Evolutionary conservation across 2,113 vertebrate species (phyloP), one percentile per base, ranked within the genome.

Genomic region (Tachycineta bicolor): DNA sequence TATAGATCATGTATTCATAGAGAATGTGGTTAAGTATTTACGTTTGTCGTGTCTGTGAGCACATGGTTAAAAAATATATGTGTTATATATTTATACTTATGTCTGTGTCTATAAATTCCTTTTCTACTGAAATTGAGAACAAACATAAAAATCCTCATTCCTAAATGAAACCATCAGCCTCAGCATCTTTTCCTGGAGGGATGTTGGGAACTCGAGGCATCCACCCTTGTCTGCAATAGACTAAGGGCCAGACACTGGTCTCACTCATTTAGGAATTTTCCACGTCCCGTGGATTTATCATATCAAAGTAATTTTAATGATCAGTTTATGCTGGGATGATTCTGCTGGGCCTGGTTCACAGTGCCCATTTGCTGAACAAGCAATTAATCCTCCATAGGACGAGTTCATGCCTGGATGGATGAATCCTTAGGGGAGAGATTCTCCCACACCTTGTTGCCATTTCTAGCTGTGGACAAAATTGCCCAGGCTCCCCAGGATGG

Each of bases 201-300:
- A 34, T 55, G 91, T 92, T 0, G 0, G 73, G 93, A 93, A 74
- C 94, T 84, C 2, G 0, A 67, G 56, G 83, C 71, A 92, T 92
- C 24, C 1, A 3, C 6, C 6, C 1, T 34, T 0, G 1, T 90
- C 85, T 87, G 81, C 26, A 7, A 52, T 3, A 60, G 46, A 33
- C 46, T 43, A 6, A 69, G 46, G 55, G 69, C 5, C 62, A 86
- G 67, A 52, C 23, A 0, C 1, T 44, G 70, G 17, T 39, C 62
- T 76, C 4, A 1, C 41, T 90, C 46, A 10, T 82, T 82, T 2
- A 11, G 70, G 63, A 90, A 12, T 47, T 83, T 62, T 11, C 63
- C 56, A 43, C n/a, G 41, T 74, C 26, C 50, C 7, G 21, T 58
- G 39, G 81, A 49, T 89, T 83, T 56, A 41, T 79, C 18, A 1